These are phyloP conservation scores for Babylonia areolata DNA, from an alignment of 1,140 invertebrate genomes.

Conservation along the genomic window DNA sequence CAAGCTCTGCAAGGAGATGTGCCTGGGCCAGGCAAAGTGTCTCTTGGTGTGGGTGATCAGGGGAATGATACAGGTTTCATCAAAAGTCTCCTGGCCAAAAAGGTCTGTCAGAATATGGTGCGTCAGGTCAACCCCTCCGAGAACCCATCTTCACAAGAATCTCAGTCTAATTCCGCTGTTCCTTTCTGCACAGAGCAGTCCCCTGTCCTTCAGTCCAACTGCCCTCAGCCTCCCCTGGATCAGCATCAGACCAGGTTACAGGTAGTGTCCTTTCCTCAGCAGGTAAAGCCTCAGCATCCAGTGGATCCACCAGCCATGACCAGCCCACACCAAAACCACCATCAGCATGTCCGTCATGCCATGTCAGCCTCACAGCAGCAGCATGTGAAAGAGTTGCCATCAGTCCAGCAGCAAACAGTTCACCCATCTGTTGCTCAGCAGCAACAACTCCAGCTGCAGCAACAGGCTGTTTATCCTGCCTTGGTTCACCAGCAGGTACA, in stretches of 20 bases:
- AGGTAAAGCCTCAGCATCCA: no score
- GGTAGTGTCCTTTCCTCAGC: not conserved
- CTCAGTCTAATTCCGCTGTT: not conserved
- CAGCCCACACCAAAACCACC: not conserved
- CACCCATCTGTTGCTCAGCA: not conserved
- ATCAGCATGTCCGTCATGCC: no score
- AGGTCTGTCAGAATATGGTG: constrained; percentile 79
- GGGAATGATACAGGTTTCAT: constrained; percentile 79
- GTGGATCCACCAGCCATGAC: not conserved
- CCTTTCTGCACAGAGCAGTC: not conserved
- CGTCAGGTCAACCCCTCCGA: constrained; percentile 11
- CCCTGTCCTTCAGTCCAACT: not conserved
- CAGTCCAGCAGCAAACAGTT: not conserved
- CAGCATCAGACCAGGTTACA: not conserved
- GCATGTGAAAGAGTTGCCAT: no score
- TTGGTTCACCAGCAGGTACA: no score
- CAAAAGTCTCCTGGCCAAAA: constrained; percentile 90
- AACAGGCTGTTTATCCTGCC: no score
- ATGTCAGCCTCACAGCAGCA: no score
- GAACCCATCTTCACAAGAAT: not conserved
- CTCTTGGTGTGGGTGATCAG: not conserved
- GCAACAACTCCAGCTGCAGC: not conserved
- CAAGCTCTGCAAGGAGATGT: constrained; percentile 48
- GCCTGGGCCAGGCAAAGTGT: not conserved
- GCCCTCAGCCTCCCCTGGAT: constrained; percentile 16